Conservation (phyloP, 2,797 vertebrate species). For the Masticophis lateralis region DNA sequence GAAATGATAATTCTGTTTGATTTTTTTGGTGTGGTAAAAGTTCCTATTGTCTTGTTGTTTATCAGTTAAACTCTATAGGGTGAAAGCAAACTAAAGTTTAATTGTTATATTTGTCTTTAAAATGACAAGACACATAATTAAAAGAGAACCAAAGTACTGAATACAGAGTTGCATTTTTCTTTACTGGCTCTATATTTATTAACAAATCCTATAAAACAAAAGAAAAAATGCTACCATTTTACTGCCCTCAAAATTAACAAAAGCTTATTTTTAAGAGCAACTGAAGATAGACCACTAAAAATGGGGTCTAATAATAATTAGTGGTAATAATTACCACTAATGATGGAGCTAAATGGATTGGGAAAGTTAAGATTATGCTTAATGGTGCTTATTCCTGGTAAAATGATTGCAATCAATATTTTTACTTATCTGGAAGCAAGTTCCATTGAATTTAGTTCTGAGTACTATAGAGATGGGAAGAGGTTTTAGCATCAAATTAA, state of each 20-base stretch:
- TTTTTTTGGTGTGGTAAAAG: no score
- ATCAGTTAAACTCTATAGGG: not conserved
- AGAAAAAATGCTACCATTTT: not conserved
- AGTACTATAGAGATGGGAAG: not conserved
- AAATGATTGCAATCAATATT: not conserved
- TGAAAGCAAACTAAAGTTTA: not conserved
- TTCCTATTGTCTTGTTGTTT: not conserved
- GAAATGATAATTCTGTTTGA: fast-evolving
- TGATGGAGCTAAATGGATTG: not conserved
- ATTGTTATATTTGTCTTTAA: not conserved
- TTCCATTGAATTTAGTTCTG: not conserved
- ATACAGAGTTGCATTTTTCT: not conserved
- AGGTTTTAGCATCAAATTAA: not conserved
- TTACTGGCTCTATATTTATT: not conserved
- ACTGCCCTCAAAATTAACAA: not conserved
- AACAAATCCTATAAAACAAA: not conserved
- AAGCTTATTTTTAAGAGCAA: not conserved
- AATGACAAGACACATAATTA: not conserved
- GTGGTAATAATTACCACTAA: not conserved
- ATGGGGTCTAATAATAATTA: not conserved
- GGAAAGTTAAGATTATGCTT: not conserved
- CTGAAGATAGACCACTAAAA: not conserved
- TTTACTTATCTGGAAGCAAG: not conserved
- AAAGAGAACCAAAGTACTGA: not conserved
- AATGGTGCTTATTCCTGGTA: not conserved